Percentiles rank a stretch among this genome's conserved stretches.
These are phyloP conservation scores for Metalampra italica DNA, from an alignment of 2,888 invertebrate species.

Conservation along the genomic window DNA sequence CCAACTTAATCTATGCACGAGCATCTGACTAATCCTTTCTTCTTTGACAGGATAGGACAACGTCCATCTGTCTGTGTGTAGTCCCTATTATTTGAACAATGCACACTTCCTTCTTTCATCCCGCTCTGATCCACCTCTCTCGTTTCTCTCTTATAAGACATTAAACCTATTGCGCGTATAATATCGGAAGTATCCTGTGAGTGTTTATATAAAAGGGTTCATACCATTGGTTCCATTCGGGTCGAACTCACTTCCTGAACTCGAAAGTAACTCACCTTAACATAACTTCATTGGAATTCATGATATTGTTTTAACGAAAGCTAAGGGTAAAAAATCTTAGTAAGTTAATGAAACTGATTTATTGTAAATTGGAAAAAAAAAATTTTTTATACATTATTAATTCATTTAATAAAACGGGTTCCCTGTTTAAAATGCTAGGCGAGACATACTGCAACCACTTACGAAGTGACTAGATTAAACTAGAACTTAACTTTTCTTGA, in stretches of 20 bases:
- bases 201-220: slow-evolving; percentile 39
- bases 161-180: slow-evolving; percentile 62
- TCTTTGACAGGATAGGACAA: too few relatives aligned
- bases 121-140: slow-evolving; percentile 22
- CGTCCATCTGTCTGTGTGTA: neutral
- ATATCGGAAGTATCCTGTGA: slow-evolving; percentile 53
- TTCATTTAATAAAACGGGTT: too few relatives aligned
- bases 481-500: too few relatives aligned
- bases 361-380: too few relatives aligned
- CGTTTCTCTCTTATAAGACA: slow-evolving; percentile 43
- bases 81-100: slow-evolving; percentile 24
- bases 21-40: too few relatives aligned
- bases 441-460: too few relatives aligned
- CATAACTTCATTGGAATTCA: neutral
- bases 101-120: slow-evolving; percentile 27
- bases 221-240: slow-evolving; percentile 24
- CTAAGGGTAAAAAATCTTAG: too few relatives aligned
- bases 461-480: too few relatives aligned
- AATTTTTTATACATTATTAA: too few relatives aligned
- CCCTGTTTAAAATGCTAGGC: too few relatives aligned
- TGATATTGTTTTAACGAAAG: neutral
- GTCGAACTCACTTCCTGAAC: neutral
- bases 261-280: slow-evolving; percentile 1
- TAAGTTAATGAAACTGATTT: too few relatives aligned
- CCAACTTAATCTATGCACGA: too few relatives aligned